phyloP scores from a whole-genome alignment of 2,888 invertebrate species.

The Euzophera pinguis region DNA sequence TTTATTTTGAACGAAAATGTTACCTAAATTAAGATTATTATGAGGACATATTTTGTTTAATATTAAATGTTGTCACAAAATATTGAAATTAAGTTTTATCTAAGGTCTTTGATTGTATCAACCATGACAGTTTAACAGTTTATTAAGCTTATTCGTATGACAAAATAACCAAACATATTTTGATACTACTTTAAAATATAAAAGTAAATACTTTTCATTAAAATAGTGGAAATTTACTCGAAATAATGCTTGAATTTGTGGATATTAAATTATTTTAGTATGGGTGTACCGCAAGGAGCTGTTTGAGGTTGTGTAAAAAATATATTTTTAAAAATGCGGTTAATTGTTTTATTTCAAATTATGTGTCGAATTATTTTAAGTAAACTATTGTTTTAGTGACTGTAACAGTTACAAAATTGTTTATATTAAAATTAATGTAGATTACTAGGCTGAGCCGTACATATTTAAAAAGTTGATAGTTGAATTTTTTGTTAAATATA shows the following conservation, averaged over 20 bases:
- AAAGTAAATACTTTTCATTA: not conserved
- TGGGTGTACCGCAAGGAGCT: not conserved
- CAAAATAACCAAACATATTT: no score
- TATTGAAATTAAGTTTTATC: not conserved
- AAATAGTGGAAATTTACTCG: no score
- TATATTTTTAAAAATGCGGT: not conserved
- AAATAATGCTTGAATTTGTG: not conserved
- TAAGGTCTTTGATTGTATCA: not conserved
- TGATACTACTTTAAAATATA: not conserved
- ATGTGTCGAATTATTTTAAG: not conserved
- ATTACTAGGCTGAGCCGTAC: no score
- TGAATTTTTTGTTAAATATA: no score
- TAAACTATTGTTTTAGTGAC: no score
- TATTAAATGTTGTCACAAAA: not conserved
- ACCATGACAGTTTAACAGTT: not conserved
- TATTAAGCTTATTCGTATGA: no score
- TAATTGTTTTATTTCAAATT: not conserved
- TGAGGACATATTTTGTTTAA: no score
- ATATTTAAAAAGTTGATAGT: no score
- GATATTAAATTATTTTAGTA: not conserved
- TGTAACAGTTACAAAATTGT: not conserved
- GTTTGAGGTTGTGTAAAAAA: not conserved
- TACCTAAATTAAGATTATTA: no score
- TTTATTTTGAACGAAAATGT: no score
- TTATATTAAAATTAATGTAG: no score